phyloP scores from a whole-genome alignment of 2,113 vertebrate genomes.

The Ginglymostoma cirratum region DNA sequence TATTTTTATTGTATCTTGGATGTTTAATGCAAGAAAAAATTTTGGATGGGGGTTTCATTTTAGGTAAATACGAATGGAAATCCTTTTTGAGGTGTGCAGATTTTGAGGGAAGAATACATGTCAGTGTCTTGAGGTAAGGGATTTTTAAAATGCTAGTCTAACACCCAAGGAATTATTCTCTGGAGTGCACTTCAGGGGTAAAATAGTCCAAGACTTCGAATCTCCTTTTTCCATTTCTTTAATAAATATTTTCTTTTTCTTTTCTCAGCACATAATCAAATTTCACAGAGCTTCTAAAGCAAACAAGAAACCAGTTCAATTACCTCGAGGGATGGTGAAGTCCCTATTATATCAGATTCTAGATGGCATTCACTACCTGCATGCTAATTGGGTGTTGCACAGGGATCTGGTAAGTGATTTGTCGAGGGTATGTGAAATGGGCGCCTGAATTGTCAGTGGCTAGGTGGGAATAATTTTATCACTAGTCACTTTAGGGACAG shows the following conservation, averaged over 20 bases:
- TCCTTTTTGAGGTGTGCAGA: neutral
- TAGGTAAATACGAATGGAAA: neutral
- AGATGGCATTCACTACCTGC: slow-evolving; percentile 98
- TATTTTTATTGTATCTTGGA: neutral
- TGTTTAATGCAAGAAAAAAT: neutral
- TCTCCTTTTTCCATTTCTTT: slow-evolving; percentile 41
- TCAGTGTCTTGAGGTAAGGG: neutral
- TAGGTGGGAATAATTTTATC: neutral
- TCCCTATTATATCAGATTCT: slow-evolving; percentile 98
- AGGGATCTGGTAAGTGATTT: slow-evolving; percentile 89
- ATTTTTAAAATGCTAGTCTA: neutral
- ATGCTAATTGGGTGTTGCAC: slow-evolving; percentile 99
- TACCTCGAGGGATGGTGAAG: slow-evolving; percentile 98
- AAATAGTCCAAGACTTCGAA: slow-evolving; percentile 40
- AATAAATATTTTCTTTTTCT: slow-evolving; percentile 49
- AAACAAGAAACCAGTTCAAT: slow-evolving; percentile 98
- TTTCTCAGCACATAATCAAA: slow-evolving; percentile 95
- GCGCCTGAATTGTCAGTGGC: neutral
- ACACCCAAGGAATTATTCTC: neutral
- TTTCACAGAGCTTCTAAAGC: slow-evolving; percentile 99
- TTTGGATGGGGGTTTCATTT: neutral
- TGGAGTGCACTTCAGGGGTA: neutral
- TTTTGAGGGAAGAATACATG: neutral
- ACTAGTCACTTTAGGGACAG: neutral
- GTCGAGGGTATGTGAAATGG: neutral